Base-by-base conservation (phyloP, 37 sponge, comb jelly and placozoan genomes). In the Agelas oroides region DNA sequence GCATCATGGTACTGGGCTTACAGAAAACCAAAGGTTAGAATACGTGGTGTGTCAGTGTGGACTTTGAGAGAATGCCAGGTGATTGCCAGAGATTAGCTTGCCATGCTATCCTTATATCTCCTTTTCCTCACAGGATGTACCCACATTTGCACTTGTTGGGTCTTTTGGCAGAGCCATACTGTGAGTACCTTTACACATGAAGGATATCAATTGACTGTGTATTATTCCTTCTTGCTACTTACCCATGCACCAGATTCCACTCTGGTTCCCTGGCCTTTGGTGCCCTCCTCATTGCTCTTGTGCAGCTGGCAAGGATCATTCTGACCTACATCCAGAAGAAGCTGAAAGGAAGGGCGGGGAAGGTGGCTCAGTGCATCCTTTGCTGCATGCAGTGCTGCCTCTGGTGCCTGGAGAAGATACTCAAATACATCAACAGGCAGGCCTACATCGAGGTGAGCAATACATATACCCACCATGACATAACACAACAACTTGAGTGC, bases 221-320 rank as follows among this genome's bases (percentile, higher is more conserved):
- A n/a, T n/a, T n/a, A n/a, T n/a, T n/a, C n/a, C n/a, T 46, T 3
- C 46, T 46, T 46, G 46, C 8, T 46, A 46, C n/a, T 46, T 8
- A 46, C 3, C 46, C 46, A 46, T 46, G 46, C 8, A 3, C 6
- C 74, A 89, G 95, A 0, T 99, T 89, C 74, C 99, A 99, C 75
- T 78, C 91, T 52, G 99, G 99, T 2, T 95, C 99, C 24, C 72
- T 99, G 39, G 95, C 99, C 0, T 99, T 99, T 85, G 99, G 99
- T 24, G 91, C 99, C 46, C 95, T 97, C 74, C 88, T 99, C 58
- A 99, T 99, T 24, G 99, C 99, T 74, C 88, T 97, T 36, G 77
- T 99, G 25, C 99, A 99, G 81, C 31, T 99, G 21, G 88, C 89
- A 17, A 58, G 99, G 30, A 78, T 88, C 31, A 86, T 99, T 33